Evolutionary conservation across 2,888 invertebrate genomes (phyloP).

Genomic region (Xylocampa areola): DNA sequence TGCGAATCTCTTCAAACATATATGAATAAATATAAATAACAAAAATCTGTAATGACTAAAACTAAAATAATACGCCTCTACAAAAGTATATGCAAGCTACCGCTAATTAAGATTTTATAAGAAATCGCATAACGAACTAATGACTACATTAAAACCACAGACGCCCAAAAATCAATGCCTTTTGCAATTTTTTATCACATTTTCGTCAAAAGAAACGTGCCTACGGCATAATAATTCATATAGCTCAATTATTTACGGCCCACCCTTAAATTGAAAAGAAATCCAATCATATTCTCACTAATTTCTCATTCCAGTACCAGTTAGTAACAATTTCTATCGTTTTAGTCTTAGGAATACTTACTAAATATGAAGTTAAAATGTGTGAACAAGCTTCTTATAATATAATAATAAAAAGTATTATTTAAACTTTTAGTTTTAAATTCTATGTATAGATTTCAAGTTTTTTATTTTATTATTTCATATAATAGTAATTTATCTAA

Average conservation of each 20-base stretch:
- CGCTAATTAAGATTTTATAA: slow-evolving; percentile 47
- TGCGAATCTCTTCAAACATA: slow-evolving; percentile 1
- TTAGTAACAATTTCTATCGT: slow-evolving; percentile 70
- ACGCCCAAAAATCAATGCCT: slow-evolving; percentile 60
- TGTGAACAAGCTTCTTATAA: slow-evolving; percentile 89
- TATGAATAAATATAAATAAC: slow-evolving; percentile 40
- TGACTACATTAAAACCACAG: slow-evolving; percentile 56
- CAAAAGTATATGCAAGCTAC: slow-evolving; percentile 62
- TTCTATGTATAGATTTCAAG: slow-evolving; percentile 89
- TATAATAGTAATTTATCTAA: slow-evolving; percentile 87
- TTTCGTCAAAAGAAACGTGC: slow-evolving; percentile 74
- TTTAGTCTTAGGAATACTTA: slow-evolving; percentile 83
- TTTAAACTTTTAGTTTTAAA: slow-evolving; percentile 88
- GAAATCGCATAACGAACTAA: slow-evolving; percentile 37
- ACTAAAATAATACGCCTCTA: slow-evolving; percentile 42
- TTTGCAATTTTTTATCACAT: slow-evolving; percentile 78
- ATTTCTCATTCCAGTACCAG: slow-evolving; percentile 73
- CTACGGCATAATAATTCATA: slow-evolving; percentile 76
- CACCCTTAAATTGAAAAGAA: slow-evolving; percentile 68
- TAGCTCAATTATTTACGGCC: slow-evolving; percentile 64
- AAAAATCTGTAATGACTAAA: slow-evolving; percentile 52
- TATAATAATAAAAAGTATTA: slow-evolving; percentile 89
- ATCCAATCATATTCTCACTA: slow-evolving; percentile 76
- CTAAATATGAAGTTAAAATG: slow-evolving; percentile 89
- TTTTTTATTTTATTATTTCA: slow-evolving; percentile 74